A percentile compares a stretch with the other conserved stretches of the same genome.
phyloP scores from a whole-genome alignment of 53 echinoderm and acorn worm genomes.

The Zoroaster sp. region DNA sequence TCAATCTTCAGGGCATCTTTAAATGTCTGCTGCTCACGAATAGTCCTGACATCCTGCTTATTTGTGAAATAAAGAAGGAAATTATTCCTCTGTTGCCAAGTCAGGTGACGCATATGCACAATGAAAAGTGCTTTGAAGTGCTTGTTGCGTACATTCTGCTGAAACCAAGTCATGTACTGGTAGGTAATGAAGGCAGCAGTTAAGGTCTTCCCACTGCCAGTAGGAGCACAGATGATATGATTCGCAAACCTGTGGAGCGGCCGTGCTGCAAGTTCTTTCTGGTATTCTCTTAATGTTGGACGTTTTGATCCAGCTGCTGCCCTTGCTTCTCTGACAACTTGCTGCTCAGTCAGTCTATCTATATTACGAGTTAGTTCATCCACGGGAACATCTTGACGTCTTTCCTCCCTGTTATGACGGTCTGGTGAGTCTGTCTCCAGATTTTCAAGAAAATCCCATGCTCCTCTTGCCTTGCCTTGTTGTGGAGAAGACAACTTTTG shows the following conservation, averaged over 20 bases:
- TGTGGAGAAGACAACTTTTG: not conserved
- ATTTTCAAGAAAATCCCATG: not conserved
- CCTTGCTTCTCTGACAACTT: conserved; percentile 10
- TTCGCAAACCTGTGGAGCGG: conserved; percentile 51
- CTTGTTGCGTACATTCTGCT: not conserved
- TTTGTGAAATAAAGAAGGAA: conserved; percentile 55
- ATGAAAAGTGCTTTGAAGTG: conserved; percentile 78
- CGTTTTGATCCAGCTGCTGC: not conserved
- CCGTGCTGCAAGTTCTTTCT: conserved; percentile 64
- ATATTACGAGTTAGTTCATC: not conserved
- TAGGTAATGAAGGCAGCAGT: conserved; percentile 67
- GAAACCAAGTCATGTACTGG: conserved; percentile 5
- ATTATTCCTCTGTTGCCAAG: conserved; percentile 69
- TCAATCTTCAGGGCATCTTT: conserved; percentile 49
- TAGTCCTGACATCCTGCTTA: not conserved
- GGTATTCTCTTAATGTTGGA: conserved; percentile 50
- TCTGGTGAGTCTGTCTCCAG: not conserved
- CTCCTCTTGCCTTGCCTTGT: not conserved
- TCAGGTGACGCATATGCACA: conserved; percentile 75
- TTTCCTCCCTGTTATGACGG: too few species aligned
- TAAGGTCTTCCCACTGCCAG: conserved; percentile 76
- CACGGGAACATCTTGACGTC: not conserved
- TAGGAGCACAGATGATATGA: conserved; percentile 84
- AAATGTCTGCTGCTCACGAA: conserved; percentile 46
- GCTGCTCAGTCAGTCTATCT: not conserved